These are phyloP conservation scores for Phocides pigmalion DNA, from an alignment of 1,140 invertebrate species.

Conservation along the genomic window DNA sequence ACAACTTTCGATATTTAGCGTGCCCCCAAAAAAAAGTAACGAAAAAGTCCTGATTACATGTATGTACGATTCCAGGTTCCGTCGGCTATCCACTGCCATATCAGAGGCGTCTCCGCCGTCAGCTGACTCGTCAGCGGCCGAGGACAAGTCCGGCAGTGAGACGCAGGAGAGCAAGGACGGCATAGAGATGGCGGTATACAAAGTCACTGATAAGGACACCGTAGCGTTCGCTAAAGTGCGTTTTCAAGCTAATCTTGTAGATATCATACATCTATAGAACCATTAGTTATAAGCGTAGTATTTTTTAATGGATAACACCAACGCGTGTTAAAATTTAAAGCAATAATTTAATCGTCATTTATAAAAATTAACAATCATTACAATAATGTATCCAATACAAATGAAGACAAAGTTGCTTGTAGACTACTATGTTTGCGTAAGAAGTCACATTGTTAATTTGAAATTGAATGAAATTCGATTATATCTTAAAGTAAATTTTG, in stretches of 20 bases:
- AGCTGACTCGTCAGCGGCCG: slow-evolving; percentile 50
- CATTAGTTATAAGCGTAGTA: neutral
- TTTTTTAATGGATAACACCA: too few relatives aligned
- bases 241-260: neutral
- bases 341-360: too few relatives aligned
- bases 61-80: slow-evolving; percentile 57
- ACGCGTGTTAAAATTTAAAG: too few relatives aligned
- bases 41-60: neutral
- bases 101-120: slow-evolving; percentile 62
- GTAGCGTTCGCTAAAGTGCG: slow-evolving; percentile 65
- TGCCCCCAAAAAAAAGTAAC: too few relatives aligned
- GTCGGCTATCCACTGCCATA: slow-evolving; percentile 65
- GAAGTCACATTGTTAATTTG: too few relatives aligned
- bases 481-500: too few relatives aligned
- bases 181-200: slow-evolving; percentile 63
- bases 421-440: too few relatives aligned
- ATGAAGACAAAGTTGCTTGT: too few relatives aligned
- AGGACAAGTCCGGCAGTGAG: slow-evolving; percentile 56
- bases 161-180: slow-evolving; percentile 56
- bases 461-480: too few relatives aligned
- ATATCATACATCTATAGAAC: neutral
- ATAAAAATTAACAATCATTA: too few relatives aligned
- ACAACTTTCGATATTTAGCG: too few relatives aligned
- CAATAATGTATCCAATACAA: too few relatives aligned
- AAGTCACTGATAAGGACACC: slow-evolving; percentile 59